phyloP scores from a whole-genome alignment of 92 coral and sea anemone species.

The Zoanthus solanderi region DNA sequence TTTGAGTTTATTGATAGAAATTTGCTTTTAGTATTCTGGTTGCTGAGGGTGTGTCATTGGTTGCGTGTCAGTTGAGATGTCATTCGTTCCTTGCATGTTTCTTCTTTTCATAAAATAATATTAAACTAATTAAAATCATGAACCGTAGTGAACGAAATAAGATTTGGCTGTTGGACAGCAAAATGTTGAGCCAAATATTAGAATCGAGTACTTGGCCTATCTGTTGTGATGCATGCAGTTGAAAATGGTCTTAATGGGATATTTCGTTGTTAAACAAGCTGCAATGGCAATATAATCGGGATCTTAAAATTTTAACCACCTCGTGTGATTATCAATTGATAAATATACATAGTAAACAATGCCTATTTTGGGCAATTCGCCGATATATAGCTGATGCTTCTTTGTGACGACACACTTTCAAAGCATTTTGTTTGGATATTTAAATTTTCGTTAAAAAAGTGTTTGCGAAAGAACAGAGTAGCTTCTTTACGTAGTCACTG shows the following conservation, averaged over 20 bases:
- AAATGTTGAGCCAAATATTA: background rate
- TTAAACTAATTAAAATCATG: background rate
- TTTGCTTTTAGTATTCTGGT: background rate
- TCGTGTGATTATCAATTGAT: conserved; percentile 17
- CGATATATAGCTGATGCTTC: background rate
- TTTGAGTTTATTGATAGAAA: conserved; percentile 1
- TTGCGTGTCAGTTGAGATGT: conserved; percentile 39
- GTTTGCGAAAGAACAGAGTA: conserved; percentile 19
- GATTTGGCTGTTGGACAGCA: background rate
- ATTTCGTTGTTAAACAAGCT: background rate
- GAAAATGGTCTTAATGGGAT: background rate
- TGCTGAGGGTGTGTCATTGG: conserved; percentile 29
- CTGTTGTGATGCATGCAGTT: background rate
- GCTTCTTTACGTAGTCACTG: background rate
- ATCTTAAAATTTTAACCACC: conserved; percentile 31
- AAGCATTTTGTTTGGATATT: background rate
- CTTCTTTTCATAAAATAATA: background rate
- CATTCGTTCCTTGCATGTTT: conserved; percentile 34
- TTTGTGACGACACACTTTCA: conserved; percentile 10
- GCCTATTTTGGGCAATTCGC: conserved; percentile 36
- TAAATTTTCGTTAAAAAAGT: background rate
- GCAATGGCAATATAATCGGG: conserved; percentile 2
- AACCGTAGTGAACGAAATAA: background rate
- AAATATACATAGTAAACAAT: background rate
- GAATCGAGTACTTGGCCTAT: background rate